Evolutionary conservation across 1,140 invertebrate species (phyloP).

Genomic region (Drosophila virilis): DNA sequence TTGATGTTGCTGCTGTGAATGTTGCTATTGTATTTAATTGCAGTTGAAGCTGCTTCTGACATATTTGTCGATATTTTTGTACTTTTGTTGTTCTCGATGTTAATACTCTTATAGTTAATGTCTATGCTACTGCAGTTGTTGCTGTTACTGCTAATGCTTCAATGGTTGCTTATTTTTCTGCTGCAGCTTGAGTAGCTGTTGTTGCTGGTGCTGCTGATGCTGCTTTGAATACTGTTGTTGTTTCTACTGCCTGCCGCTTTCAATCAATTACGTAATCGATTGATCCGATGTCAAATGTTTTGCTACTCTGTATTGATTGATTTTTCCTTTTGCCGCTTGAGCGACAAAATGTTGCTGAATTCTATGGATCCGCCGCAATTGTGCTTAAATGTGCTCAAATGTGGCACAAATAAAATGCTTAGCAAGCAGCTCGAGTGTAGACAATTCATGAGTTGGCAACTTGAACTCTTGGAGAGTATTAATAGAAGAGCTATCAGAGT

Average conservation of each 20-base stretch:
- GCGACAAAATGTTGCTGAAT: constrained; percentile 15
- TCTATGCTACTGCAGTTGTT: too few relatives aligned
- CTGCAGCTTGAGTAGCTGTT: neutral
- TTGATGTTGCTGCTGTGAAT: neutral
- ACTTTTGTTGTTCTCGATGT: too few relatives aligned
- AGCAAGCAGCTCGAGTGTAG: neutral
- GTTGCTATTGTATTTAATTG: neutral
- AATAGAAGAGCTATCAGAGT: constrained; percentile 29
- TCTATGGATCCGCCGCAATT: neutral
- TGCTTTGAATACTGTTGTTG: constrained; percentile 10
- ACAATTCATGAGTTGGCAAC: constrained; percentile 24
- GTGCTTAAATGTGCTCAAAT: too few relatives aligned
- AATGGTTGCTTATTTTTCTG: neutral
- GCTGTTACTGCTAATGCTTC: neutral
- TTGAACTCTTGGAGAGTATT: constrained; percentile 35
- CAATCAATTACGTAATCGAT: constrained; percentile 67
- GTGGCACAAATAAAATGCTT: constrained; percentile 1
- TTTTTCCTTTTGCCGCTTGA: constrained; percentile 32
- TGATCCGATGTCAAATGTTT: constrained; percentile 57
- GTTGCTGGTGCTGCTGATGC: constrained; percentile 3
- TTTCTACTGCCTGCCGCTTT: constrained; percentile 31
- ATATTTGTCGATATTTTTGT: neutral
- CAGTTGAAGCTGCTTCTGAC: neutral
- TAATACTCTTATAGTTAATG: too few relatives aligned
- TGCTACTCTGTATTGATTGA: constrained; percentile 69